phyloP scores from a whole-genome alignment of 30 jellyfish, hydroid and myxozoan species.

The Nemopilema nomurai region DNA sequence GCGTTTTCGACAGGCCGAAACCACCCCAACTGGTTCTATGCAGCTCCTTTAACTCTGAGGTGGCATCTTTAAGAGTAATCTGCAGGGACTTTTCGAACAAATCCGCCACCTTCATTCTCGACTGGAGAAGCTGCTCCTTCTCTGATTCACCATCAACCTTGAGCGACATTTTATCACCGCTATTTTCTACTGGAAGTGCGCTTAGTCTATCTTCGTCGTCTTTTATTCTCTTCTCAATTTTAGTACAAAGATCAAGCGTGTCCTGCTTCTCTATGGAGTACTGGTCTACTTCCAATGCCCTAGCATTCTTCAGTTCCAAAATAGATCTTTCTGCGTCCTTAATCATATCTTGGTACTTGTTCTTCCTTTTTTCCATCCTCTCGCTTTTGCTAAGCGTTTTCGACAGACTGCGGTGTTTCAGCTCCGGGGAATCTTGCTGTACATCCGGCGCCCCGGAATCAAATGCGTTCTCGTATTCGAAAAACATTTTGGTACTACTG shows the following conservation, averaged over 20 bases:
- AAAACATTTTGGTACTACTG: background rate
- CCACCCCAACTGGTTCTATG: conserved; percentile 63
- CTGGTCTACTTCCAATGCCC: conserved; percentile 56
- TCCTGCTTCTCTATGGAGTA: conserved; percentile 45
- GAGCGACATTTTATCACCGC: background rate
- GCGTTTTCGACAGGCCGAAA: conserved; percentile 20
- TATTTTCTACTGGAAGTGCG: conserved; percentile 25
- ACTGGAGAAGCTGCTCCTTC: conserved; percentile 52
- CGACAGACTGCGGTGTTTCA: conserved; percentile 4
- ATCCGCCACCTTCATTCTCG: conserved; percentile 64
- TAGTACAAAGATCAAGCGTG: conserved; percentile 5
- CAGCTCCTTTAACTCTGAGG: conserved; percentile 30
- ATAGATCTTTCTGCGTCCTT: conserved; percentile 60
- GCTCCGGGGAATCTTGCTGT: conserved; percentile 2
- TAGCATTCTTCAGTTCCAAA: conserved; percentile 65
- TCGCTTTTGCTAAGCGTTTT: conserved; percentile 55
- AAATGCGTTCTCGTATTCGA: conserved; percentile 47
- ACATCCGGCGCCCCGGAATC: conserved; percentile 17
- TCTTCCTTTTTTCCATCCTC: conserved; percentile 43
- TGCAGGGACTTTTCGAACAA: conserved; percentile 61
- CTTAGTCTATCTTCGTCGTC: conserved; percentile 23
- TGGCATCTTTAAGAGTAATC: conserved; percentile 40
- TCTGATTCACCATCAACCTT: conserved; percentile 4
- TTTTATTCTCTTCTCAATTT: conserved; percentile 39
- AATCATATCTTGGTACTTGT: conserved; percentile 34